A percentile compares a stretch with the other conserved stretches of the same genome.
These are phyloP conservation scores for Brachyalestes nurse DNA, from an alignment of 2,797 vertebrate species.

Conservation along the genomic window DNA sequence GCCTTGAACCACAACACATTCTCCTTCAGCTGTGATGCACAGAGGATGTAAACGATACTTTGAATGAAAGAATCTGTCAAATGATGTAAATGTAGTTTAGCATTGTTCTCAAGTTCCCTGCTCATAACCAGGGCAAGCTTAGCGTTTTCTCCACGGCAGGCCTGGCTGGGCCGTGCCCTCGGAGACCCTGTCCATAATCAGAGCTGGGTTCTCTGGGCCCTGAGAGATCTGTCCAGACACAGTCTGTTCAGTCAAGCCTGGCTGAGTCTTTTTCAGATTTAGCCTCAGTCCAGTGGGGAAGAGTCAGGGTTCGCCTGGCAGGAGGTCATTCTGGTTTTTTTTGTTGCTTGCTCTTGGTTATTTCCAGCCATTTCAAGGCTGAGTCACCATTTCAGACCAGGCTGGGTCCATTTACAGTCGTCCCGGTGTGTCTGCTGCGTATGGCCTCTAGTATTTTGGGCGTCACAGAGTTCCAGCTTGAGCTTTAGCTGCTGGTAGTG, in stretches of 20 bases:
- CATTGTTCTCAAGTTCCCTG: background rate
- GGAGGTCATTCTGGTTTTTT: constrained; percentile 3
- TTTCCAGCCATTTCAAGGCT: background rate
- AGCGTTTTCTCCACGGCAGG: background rate
- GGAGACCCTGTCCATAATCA: too few species aligned
- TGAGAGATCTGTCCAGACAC: background rate
- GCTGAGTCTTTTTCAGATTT: background rate
- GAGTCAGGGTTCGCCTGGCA: constrained; percentile 27
- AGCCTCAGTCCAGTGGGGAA: constrained; percentile 19
- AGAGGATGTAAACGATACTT: too few species aligned
- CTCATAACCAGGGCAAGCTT: background rate
- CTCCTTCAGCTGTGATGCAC: too few species aligned
- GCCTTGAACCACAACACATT: too few species aligned
- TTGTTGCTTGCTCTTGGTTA: background rate
- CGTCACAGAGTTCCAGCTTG: background rate
- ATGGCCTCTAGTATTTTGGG: constrained; percentile 16
- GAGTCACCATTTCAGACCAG: background rate
- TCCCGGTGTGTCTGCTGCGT: constrained; percentile 1
- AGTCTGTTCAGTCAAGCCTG: background rate
- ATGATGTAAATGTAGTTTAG: background rate
- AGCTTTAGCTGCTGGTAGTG: background rate
- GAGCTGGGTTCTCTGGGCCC: too few species aligned
- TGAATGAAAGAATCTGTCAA: too few species aligned
- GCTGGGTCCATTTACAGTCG: background rate
- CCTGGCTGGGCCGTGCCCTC: background rate